phyloP scores from a whole-genome alignment of 1,140 invertebrate genomes.

The Dolichoris vasculosae region DNA sequence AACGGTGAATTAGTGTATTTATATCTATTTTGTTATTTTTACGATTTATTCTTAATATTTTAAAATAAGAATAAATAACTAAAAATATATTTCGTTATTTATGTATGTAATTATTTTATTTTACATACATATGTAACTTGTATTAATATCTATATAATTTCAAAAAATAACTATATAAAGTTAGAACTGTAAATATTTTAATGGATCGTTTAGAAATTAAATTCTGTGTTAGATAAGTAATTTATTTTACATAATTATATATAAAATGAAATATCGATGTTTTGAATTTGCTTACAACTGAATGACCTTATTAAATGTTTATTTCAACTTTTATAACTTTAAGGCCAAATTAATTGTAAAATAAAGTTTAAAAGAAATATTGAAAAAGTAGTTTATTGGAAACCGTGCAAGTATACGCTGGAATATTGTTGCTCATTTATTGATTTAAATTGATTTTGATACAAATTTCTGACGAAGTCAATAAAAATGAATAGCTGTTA shows the following conservation, averaged over 20 bases:
- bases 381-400: neutral
- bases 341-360: neutral
- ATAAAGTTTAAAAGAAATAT: neutral
- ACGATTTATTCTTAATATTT: neutral
- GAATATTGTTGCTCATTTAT: neutral
- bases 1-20: too few species aligned
- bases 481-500: neutral
- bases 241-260: too few species aligned
- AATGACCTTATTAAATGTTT: neutral
- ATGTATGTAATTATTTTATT: neutral
- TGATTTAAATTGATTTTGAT: constrained; percentile 33
- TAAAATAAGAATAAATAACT: neutral
- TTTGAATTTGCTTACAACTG: neutral
- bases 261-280: neutral
- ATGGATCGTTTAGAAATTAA: neutral
- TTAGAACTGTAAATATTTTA: neutral
- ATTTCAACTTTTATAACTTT: neutral
- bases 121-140: too few species aligned
- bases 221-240: too few species aligned
- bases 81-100: neutral
- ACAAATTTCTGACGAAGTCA: neutral
- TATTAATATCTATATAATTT: too few species aligned
- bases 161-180: neutral
- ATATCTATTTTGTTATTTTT: neutral
- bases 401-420: neutral